Conservation (phyloP, 2,113 vertebrate species). For the Elephas maximus region DNA sequence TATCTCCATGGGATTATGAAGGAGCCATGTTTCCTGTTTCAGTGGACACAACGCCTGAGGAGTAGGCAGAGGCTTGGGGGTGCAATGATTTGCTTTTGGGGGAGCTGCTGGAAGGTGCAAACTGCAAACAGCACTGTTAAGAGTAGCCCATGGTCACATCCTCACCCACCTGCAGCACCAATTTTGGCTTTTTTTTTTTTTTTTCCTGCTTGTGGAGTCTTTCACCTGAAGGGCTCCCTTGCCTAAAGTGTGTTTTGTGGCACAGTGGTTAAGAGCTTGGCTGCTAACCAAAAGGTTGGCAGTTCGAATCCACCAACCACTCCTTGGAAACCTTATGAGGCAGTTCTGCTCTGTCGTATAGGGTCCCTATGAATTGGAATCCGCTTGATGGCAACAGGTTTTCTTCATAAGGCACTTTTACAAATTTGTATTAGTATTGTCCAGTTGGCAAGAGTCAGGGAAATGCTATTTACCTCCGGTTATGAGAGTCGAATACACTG, state of each 20-base stretch:
- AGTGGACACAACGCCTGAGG: background rate
- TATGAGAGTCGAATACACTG: background rate
- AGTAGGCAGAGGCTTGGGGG: background rate
- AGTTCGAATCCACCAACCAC: too few species aligned
- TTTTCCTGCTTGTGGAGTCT: conserved; percentile 32
- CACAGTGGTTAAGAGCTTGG: too few species aligned
- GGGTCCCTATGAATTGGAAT: too few species aligned
- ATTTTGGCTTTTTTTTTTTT: conserved; percentile 67
- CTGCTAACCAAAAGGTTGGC: too few species aligned
- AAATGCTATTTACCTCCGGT: background rate
- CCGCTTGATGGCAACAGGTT: too few species aligned
- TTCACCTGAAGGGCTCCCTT: conserved; percentile 36
- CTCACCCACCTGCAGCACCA: conserved; percentile 54
- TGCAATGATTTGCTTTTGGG: background rate
- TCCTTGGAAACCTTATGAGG: too few species aligned
- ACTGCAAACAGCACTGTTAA: background rate
- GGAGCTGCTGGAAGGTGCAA: background rate
- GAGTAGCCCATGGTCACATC: background rate
- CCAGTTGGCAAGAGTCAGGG: background rate
- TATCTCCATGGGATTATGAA: background rate
- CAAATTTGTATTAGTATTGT: conserved; percentile 37
- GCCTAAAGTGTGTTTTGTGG: background rate
- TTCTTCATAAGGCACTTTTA: background rate
- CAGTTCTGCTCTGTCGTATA: too few species aligned
- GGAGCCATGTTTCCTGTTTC: background rate